phyloP scores from a whole-genome alignment of 2,888 invertebrate species.

The Chymomyza amoena region DNA sequence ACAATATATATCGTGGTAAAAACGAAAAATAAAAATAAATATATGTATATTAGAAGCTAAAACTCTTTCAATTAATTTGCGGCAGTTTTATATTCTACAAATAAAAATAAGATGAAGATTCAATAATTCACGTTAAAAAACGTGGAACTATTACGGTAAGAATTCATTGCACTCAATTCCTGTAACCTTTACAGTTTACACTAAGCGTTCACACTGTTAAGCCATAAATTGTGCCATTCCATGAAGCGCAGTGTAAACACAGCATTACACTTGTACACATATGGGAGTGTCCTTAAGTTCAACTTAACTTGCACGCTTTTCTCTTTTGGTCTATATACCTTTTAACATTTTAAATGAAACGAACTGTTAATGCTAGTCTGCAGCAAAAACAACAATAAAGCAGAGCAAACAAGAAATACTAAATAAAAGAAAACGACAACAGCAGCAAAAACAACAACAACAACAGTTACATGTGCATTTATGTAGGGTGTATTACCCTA shows the following conservation, averaged over 20 bases:
- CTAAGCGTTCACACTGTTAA: too few species aligned
- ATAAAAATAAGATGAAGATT: too few species aligned
- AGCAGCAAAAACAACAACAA: constrained; percentile 37
- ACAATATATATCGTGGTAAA: too few species aligned
- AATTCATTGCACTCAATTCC: too few species aligned
- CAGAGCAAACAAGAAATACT: neutral
- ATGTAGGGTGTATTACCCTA: constrained; percentile 58
- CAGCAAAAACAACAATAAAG: constrained; percentile 24
- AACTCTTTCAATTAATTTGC: too few species aligned
- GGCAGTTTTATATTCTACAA: too few species aligned
- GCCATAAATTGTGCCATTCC: neutral
- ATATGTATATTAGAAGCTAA: too few species aligned
- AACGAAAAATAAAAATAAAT: too few species aligned
- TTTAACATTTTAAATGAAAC: neutral
- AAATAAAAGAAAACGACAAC: constrained; percentile 8
- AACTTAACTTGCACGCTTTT: neutral
- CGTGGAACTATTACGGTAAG: too few species aligned
- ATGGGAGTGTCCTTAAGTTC: constrained; percentile 35
- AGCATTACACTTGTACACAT: constrained; percentile 16
- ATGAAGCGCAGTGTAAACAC: constrained; percentile 10
- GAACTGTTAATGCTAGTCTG: constrained; percentile 25
- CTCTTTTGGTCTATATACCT: neutral
- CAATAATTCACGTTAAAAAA: too few species aligned
- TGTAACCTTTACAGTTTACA: too few species aligned
- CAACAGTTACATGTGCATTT: constrained; percentile 49